A percentile compares a stretch with the other conserved stretches of the same genome.
Conservation (phyloP, 2,113 vertebrate genomes). For the Rhabdornis inornatus region DNA sequence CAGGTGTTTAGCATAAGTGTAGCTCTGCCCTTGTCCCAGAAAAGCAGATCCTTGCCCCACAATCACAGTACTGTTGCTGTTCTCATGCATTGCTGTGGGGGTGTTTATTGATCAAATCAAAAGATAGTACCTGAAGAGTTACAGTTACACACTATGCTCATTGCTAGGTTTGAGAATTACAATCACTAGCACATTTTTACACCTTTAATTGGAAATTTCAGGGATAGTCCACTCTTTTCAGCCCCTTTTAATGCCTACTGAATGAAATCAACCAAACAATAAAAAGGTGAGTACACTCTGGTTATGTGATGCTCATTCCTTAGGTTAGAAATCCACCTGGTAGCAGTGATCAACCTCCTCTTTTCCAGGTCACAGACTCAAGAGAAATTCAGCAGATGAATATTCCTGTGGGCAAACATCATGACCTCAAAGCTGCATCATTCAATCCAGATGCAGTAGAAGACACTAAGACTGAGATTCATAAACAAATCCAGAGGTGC, state of each 20-base stretch:
- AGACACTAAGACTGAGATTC: neutral
- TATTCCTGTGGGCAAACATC: neutral
- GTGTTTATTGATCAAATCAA: neutral
- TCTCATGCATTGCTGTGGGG: neutral
- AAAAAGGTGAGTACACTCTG: neutral
- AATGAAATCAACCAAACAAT: neutral
- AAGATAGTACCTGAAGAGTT: neutral
- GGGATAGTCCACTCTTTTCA: neutral
- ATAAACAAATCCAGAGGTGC: neutral
- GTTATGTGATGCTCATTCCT: neutral
- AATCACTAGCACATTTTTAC: neutral
- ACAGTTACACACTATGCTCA: neutral
- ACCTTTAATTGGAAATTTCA: neutral
- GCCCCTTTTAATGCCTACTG: neutral
- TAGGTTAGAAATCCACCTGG: neutral
- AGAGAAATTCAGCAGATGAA: neutral
- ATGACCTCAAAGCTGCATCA: accelerated
- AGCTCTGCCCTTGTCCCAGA: neutral
- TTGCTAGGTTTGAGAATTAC: neutral
- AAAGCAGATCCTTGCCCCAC: neutral
- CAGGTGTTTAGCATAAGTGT: neutral
- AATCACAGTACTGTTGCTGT: neutral
- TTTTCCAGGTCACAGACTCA: neutral
- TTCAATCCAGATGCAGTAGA: neutral
- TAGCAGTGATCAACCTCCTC: neutral